These are phyloP conservation scores for Cottoperca gobio DNA, from an alignment of 2,797 vertebrate species.

Conservation along the genomic window DNA sequence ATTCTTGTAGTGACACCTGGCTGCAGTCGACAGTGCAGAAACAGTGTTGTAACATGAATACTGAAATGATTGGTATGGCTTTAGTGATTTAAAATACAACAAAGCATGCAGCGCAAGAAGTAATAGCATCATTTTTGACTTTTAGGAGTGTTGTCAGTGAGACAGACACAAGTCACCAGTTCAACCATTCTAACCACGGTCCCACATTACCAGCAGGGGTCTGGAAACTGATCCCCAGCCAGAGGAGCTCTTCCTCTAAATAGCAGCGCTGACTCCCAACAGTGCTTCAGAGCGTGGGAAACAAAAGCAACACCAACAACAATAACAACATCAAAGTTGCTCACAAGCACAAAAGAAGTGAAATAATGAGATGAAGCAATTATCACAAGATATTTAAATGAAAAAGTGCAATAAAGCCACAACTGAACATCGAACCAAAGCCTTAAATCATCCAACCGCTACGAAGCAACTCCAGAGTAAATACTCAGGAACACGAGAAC, in stretches of 20 bases:
- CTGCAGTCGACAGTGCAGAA: conserved; percentile 4
- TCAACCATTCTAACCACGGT: conserved; percentile 47
- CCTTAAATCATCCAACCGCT: conserved; percentile 20
- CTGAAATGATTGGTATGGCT: conserved; percentile 4
- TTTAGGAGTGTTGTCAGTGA: conserved; percentile 30
- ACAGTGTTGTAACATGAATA: background rate
- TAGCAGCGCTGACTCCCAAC: background rate
- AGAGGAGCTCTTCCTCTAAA: conserved; percentile 39
- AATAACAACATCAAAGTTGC: conserved; percentile 1
- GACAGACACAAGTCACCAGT: conserved; percentile 34
- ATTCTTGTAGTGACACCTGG: conserved; percentile 1
- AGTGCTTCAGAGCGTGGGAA: conserved; percentile 39
- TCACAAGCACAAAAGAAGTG: conserved; percentile 13
- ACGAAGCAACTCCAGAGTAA: conserved; percentile 5
- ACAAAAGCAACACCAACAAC: conserved; percentile 25
- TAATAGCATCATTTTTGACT: background rate
- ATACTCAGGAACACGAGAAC: conserved; percentile 10
- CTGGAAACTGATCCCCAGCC: conserved; percentile 45
- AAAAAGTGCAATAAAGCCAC: conserved; percentile 38
- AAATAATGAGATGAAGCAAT: conserved; percentile 26
- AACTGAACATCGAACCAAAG: conserved; percentile 3
- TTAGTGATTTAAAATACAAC: conserved; percentile 16
- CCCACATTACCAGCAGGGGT: conserved; percentile 45
- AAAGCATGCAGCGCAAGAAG: background rate
- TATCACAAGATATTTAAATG: conserved; percentile 25